Evolutionary conservation across 1,140 invertebrate genomes (phyloP).

Genomic region (Thalassaphorura encarpata): DNA sequence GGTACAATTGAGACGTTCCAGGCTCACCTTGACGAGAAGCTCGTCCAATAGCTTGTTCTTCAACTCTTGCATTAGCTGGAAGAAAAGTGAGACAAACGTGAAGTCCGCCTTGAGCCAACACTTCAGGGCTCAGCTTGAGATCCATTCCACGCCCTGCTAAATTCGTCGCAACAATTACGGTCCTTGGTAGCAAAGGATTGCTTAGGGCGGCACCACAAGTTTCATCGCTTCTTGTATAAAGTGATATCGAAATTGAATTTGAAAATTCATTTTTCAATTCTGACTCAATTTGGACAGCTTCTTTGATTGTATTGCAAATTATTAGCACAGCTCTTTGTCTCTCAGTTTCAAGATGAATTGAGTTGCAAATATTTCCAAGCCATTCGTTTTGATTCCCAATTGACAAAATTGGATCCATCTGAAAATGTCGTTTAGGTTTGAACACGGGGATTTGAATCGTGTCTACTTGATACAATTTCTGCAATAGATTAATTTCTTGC

Average conservation of each 20-base stretch:
- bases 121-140: slow-evolving; percentile 9
- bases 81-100: background rate
- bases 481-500: slow-evolving; percentile 33
- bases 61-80: background rate
- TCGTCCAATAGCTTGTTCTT: background rate
- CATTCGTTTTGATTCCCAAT: slow-evolving; percentile 22
- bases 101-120: slow-evolving; percentile 1
- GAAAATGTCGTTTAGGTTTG: slow-evolving; percentile 30
- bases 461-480: slow-evolving; percentile 34
- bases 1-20: slow-evolving; percentile 2
- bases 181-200: background rate
- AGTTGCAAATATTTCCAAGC: slow-evolving; percentile 3
- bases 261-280: slow-evolving; percentile 5
- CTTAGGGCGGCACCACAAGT: too few relatives aligned
- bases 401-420: slow-evolving; percentile 25
- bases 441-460: slow-evolving; percentile 34
- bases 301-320: slow-evolving; percentile 35
- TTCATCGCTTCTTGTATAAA: slow-evolving; percentile 28
- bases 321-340: slow-evolving; percentile 33
- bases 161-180: slow-evolving; percentile 32
- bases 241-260: slow-evolving; percentile 24
- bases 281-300: slow-evolving; percentile 21
- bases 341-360: background rate
- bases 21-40: background rate
- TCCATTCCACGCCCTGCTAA: slow-evolving; percentile 33